phyloP scores from a whole-genome alignment of 2,113 vertebrate species.

The Oreochromis spilurus region DNA sequence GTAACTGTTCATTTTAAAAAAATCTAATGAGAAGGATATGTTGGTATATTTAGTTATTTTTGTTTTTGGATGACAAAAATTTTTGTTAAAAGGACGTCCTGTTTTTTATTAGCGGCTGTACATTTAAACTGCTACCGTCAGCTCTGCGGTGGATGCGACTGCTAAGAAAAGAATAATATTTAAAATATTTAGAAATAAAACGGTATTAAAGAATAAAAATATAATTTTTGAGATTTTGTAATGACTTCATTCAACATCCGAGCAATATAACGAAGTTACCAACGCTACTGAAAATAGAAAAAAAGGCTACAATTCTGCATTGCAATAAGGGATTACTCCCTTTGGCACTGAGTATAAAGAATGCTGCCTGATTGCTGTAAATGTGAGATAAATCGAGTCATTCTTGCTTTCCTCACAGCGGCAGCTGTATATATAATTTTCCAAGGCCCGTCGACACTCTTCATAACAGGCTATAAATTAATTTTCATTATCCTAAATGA shows the following conservation, averaged over 20 bases:
- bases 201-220: neutral
- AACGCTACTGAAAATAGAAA: neutral
- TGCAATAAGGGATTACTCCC: neutral
- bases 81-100: neutral
- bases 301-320: neutral
- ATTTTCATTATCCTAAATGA: neutral
- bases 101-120: neutral
- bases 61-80: fast-evolving
- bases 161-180: neutral
- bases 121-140: neutral
- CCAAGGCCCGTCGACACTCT: neutral
- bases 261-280: neutral
- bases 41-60: neutral
- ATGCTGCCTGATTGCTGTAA: neutral
- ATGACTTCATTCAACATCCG: neutral
- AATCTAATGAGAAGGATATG: neutral
- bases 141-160: neutral
- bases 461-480: neutral
- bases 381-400: neutral
- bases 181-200: neutral
- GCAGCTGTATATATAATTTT: neutral
- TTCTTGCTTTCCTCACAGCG: neutral
- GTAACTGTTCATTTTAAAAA: neutral
- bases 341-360: fast-evolving
- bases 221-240: neutral